Conservation (phyloP, 92 coral and sea anemone species). For the Nematostella vectensis region DNA sequence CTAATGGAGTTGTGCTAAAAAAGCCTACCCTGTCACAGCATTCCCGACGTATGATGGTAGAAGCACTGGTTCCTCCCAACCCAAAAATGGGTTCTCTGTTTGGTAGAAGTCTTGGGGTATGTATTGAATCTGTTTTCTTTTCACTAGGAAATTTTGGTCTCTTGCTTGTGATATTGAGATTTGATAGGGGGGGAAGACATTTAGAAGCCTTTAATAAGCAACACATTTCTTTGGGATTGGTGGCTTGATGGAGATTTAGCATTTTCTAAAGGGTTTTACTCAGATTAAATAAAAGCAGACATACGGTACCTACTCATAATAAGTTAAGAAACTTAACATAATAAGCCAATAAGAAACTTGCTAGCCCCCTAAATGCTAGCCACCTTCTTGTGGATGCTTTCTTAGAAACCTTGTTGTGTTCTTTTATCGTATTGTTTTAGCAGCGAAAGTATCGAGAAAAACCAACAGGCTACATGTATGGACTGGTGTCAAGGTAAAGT, state of each 20-base stretch:
- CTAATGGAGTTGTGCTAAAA: constrained; percentile 61
- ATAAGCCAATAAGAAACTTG: no score
- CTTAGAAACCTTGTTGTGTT: not conserved
- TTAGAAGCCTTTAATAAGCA: no score
- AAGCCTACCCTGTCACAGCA: constrained; percentile 9
- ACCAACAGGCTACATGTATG: constrained; percentile 43
- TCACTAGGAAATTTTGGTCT: constrained; percentile 1
- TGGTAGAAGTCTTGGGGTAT: constrained; percentile 55
- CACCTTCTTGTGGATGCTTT: not conserved
- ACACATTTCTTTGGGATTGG: no score
- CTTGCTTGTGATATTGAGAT: no score
- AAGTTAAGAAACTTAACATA: no score
- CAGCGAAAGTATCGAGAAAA: constrained; percentile 39
- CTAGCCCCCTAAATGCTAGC: no score
- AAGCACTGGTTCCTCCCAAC: constrained; percentile 53
- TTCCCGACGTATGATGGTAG: constrained; percentile 23
- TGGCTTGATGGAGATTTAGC: no score
- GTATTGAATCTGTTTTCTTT: constrained; percentile 13
- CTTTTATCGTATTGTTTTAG: not conserved
- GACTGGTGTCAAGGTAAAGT: constrained; percentile 50
- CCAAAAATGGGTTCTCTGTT: constrained; percentile 81
- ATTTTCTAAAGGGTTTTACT: no score
- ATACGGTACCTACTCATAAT: no score
- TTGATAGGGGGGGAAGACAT: no score
- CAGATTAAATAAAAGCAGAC: no score